phyloP scores from a whole-genome alignment of 2,888 invertebrate species.

The Phengaris alcon region DNA sequence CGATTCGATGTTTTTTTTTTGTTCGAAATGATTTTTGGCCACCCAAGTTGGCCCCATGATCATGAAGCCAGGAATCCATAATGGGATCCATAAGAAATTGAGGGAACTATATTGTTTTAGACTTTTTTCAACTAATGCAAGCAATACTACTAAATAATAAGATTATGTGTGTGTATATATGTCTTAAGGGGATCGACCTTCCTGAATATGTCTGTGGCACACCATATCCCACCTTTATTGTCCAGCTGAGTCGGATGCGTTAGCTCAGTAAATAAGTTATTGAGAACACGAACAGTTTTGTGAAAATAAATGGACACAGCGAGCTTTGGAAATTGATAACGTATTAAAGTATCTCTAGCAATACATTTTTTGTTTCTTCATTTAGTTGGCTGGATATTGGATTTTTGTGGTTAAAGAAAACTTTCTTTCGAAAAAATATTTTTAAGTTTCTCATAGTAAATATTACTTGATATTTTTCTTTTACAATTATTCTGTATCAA shows the following conservation, averaged over 20 bases:
- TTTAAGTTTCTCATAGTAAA: background rate
- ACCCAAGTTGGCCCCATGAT: no score
- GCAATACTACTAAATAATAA: no score
- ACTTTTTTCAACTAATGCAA: no score
- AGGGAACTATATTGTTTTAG: no score
- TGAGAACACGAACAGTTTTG: constrained; percentile 27
- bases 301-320: constrained; percentile 32
- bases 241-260: constrained; percentile 48
- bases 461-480: background rate
- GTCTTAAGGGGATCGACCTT: background rate
- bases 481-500: no score
- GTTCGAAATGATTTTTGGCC: no score
- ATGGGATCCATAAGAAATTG: no score
- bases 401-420: background rate
- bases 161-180: no score
- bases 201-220: constrained; percentile 33
- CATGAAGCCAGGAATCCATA: no score
- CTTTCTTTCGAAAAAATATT: background rate
- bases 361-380: background rate
- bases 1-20: no score
- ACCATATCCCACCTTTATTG: constrained; percentile 51
- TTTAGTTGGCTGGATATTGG: background rate
- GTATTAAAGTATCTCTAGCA: constrained; percentile 16
- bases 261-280: constrained; percentile 38
- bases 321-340: constrained; percentile 16